Conservation (phyloP, 2,888 invertebrate species). For the Amphipoea oculea region DNA sequence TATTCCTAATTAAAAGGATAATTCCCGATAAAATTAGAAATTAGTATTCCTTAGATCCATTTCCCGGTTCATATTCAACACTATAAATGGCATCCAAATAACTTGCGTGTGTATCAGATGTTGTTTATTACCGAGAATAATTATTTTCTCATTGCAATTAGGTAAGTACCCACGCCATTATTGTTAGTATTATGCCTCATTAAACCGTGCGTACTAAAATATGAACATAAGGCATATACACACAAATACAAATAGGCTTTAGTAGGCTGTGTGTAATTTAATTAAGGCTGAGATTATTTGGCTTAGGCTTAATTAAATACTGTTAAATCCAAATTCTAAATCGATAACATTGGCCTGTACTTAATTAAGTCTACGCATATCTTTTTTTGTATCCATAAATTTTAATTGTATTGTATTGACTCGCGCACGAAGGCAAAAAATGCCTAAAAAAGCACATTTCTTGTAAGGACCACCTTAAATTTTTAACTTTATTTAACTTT, state of each 20-base stretch:
- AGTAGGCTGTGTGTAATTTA: neutral
- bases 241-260: neutral
- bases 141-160: constrained; percentile 7
- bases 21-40: neutral
- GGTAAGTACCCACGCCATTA: neutral
- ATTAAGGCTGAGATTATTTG: constrained; percentile 10
- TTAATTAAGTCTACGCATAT: too few relatives aligned
- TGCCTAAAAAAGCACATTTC: too few relatives aligned
- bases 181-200: constrained; percentile 1
- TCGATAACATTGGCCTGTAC: neutral
- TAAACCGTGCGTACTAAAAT: neutral
- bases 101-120: neutral
- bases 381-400: too few relatives aligned
- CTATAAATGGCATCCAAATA: neutral
- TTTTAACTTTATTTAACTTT: too few relatives aligned
- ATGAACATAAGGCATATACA: neutral
- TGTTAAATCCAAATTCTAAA: neutral
- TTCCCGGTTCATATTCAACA: neutral
- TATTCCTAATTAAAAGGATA: too few relatives aligned
- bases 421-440: too few relatives aligned
- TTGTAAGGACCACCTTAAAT: too few relatives aligned
- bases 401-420: too few relatives aligned
- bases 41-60: neutral
- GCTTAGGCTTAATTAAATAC: neutral
- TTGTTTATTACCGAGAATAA: constrained; percentile 18